phyloP scores from a whole-genome alignment of 2,888 invertebrate species.

The Spisula solida region DNA sequence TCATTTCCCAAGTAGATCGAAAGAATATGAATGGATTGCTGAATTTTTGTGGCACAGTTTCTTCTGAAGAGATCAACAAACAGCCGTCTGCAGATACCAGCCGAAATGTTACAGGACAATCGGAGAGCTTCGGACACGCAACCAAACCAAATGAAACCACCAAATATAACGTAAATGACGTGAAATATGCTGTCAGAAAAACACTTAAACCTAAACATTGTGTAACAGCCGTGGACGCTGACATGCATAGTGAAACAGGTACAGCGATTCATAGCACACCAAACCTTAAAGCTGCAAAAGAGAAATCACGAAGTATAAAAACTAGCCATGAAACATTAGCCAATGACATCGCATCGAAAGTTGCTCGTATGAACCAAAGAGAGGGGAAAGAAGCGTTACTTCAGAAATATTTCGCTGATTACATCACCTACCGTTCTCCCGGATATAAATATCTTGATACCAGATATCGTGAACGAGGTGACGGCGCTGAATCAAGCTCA shows the following conservation, averaged over 20 bases:
- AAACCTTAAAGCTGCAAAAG: constrained; percentile 36
- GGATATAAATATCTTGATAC: constrained; percentile 25
- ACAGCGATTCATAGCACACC: constrained; percentile 53
- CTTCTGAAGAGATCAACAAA: constrained; percentile 50
- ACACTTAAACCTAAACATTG: constrained; percentile 52
- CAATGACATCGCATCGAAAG: constrained; percentile 51
- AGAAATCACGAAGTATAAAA: neutral
- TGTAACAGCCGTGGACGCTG: constrained; percentile 8
- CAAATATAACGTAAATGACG: constrained; percentile 50
- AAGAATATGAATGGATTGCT: constrained; percentile 40
- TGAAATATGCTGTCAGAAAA: constrained; percentile 66
- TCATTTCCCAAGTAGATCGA: constrained; percentile 50
- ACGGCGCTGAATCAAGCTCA: constrained; percentile 59
- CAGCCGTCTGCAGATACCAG: constrained; percentile 33
- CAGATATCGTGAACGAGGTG: constrained; percentile 58
- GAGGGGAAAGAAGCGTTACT: constrained; percentile 67
- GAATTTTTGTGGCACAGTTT: constrained; percentile 47
- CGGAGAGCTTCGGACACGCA: constrained; percentile 23
- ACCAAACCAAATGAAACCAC: neutral
- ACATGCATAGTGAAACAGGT: neutral
- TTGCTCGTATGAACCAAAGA: constrained; percentile 51
- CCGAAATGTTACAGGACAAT: constrained; percentile 49
- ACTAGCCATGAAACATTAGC: constrained; percentile 60
- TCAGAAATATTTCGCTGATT: constrained; percentile 66
- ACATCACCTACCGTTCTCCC: constrained; percentile 63